Percentiles rank a stretch among this genome's conserved stretches.
phyloP scores from a whole-genome alignment of 2,113 vertebrate genomes.

The Numida meleagris region DNA sequence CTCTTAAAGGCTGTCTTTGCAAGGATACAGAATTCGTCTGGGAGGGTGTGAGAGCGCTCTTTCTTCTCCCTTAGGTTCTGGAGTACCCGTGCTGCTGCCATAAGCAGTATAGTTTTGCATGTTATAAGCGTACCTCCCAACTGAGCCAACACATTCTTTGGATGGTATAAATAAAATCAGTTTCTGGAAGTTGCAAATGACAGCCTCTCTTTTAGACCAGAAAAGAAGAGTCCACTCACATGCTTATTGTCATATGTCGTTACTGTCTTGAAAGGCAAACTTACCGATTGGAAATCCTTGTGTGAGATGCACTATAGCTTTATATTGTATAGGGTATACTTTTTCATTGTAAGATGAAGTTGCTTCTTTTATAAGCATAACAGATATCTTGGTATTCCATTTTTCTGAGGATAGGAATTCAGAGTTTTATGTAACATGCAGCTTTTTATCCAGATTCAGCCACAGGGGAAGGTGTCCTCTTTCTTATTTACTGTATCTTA shows the following conservation, averaged over 20 bases:
- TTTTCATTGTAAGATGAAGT: neutral
- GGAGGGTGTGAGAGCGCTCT: neutral
- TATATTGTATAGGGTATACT: neutral
- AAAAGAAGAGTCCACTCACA: neutral
- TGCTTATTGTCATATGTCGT: neutral
- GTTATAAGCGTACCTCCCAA: neutral
- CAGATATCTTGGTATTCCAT: neutral
- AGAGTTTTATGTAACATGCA: neutral
- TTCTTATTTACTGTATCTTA: neutral
- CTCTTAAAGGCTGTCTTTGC: neutral
- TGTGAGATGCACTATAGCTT: neutral
- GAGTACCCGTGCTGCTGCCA: neutral
- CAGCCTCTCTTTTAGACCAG: neutral
- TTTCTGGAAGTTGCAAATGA: neutral
- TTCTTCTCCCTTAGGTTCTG: neutral
- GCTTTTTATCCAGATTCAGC: neutral
- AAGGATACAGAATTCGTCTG: neutral
- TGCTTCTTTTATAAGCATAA: neutral
- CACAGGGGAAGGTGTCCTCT: neutral
- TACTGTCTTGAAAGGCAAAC: neutral
- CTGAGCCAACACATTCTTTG: neutral
- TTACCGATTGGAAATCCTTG: neutral
- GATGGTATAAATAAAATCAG: neutral
- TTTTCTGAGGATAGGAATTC: neutral
- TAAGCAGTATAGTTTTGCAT: neutral